These are phyloP conservation scores for Drosophila biarmipes DNA, from an alignment of 1,140 invertebrate genomes.

Conservation along the genomic window DNA sequence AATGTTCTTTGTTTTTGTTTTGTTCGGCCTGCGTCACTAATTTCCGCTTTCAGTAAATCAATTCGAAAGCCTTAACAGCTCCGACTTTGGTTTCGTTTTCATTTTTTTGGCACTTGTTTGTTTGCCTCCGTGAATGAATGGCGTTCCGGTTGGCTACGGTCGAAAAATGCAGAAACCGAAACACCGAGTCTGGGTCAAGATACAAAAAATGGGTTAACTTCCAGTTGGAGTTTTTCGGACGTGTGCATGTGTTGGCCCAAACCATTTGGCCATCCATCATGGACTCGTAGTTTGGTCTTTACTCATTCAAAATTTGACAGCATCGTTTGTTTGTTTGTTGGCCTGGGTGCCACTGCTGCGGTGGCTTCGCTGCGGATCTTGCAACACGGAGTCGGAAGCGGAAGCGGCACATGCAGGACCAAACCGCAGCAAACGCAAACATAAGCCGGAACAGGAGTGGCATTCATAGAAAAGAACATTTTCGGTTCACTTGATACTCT, in stretches of 20 bases:
- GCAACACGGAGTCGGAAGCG: conserved; percentile 65
- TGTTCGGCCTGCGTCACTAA: conserved; percentile 67
- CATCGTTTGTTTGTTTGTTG: conserved; percentile 66
- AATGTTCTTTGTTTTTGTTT: conserved; percentile 18
- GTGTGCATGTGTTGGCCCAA: conserved; percentile 37
- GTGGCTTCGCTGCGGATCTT: conserved; percentile 53
- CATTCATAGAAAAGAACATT: background rate
- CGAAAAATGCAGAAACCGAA: conserved; percentile 39
- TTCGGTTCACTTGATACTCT: conserved; percentile 3
- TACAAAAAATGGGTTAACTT: conserved; percentile 39
- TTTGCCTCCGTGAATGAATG: conserved; percentile 57
- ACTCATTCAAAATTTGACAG: conserved; percentile 83
- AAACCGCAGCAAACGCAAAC: conserved; percentile 59
- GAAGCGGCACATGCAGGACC: conserved; percentile 75
- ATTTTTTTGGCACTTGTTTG: conserved; percentile 42
- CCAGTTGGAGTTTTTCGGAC: conserved; percentile 12
- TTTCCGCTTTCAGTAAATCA: conserved; percentile 81
- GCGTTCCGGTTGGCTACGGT: conserved; percentile 53
- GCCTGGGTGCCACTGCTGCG: conserved; percentile 24
- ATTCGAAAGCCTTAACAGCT: conserved; percentile 69
- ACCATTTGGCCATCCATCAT: conserved; percentile 75
- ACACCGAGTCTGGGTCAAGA: conserved; percentile 20
- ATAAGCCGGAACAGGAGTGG: conserved; percentile 37
- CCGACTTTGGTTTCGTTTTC: conserved; percentile 39
- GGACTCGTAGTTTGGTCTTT: conserved; percentile 78